Evolutionary conservation across 2,797 vertebrate species (phyloP).

Genomic region (Pangasius mekongensis): DNA sequence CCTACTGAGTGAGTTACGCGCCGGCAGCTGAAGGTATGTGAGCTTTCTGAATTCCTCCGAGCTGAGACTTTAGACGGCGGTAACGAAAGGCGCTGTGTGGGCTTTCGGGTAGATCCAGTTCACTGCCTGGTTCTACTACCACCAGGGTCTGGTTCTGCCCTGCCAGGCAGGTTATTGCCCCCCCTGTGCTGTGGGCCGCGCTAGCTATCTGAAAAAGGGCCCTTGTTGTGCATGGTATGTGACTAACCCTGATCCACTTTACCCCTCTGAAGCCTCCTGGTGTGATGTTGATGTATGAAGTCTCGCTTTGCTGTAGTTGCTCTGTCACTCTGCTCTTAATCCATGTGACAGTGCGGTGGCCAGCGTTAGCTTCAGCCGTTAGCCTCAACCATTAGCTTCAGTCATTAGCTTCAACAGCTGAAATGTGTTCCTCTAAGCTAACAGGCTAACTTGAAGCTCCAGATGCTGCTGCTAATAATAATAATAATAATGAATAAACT

Average conservation of each 20-base stretch:
- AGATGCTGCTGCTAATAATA: neutral
- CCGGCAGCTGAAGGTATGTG: slow-evolving; percentile 68
- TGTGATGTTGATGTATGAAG: slow-evolving; percentile 14
- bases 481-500: neutral
- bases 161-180: slow-evolving; percentile 64
- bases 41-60: neutral
- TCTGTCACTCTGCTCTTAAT: slow-evolving; percentile 37
- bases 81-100: slow-evolving; percentile 19
- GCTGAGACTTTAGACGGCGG: neutral
- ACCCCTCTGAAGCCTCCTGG: neutral
- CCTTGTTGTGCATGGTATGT: neutral
- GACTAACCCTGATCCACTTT: neutral
- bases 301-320: slow-evolving; percentile 25
- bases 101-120: slow-evolving; percentile 72
- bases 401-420: slow-evolving; percentile 8
- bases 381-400: slow-evolving; percentile 13
- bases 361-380: slow-evolving; percentile 24
- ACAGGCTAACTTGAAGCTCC: slow-evolving; percentile 13
- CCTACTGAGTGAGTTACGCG: slow-evolving; percentile 56
- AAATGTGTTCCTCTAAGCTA: slow-evolving; percentile 25
- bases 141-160: slow-evolving; percentile 76
- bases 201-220: neutral
- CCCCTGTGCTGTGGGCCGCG: slow-evolving; percentile 63
- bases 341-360: slow-evolving; percentile 53
- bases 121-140: slow-evolving; percentile 72